phyloP scores from a whole-genome alignment of 2,113 vertebrate species.

The Collichthys lucidus region DNA sequence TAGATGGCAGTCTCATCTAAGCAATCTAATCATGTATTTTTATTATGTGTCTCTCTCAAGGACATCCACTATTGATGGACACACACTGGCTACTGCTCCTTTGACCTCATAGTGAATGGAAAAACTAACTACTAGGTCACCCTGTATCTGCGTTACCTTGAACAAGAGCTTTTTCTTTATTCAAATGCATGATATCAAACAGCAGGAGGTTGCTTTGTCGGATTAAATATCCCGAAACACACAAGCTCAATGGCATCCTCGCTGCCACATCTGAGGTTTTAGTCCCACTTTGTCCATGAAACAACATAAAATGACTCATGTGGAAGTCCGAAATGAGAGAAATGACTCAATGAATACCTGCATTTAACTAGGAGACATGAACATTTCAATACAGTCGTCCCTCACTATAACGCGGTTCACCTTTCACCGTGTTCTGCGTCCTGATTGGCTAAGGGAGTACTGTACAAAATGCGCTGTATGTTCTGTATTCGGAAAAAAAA shows the following conservation, averaged over 20 bases:
- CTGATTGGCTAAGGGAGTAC: too few relatives aligned
- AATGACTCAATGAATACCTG: neutral
- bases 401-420: too few relatives aligned
- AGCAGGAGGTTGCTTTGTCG: constrained; percentile 1
- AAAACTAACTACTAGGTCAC: constrained; percentile 17
- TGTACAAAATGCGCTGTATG: too few relatives aligned
- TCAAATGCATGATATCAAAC: constrained; percentile 29
- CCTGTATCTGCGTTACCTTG: constrained; percentile 5
- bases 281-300: neutral
- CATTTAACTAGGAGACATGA: neutral
- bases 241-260: neutral
- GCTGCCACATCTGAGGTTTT: neutral
- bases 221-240: constrained; percentile 2
- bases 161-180: constrained; percentile 15
- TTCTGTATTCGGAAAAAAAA: too few relatives aligned
- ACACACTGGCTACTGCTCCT: constrained; percentile 1
- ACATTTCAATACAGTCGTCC: neutral
- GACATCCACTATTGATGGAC: constrained; percentile 25
- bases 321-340: neutral
- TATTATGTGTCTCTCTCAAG: constrained; percentile 42
- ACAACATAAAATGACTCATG: neutral
- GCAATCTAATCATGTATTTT: constrained; percentile 29
- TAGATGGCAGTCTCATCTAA: constrained; percentile 17
- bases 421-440: too few relatives aligned
- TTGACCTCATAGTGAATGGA: constrained; percentile 21